Percentiles rank a stretch among this genome's conserved stretches.
Evolutionary conservation across 1,140 invertebrate species (phyloP).

Genomic region (Ips typographus): DNA sequence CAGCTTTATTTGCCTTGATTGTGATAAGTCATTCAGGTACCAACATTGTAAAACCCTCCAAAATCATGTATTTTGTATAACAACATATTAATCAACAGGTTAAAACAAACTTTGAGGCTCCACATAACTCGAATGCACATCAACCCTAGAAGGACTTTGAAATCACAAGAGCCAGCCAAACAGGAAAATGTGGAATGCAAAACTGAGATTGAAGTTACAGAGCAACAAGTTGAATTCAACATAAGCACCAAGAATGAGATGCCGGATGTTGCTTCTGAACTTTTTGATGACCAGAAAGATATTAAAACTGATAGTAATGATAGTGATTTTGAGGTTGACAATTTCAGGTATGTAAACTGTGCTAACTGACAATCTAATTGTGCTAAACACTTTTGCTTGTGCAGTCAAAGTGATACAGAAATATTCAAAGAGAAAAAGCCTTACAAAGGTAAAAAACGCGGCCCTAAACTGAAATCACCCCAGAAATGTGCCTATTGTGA

Average conservation of each 20-base stretch:
- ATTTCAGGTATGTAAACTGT: not conserved
- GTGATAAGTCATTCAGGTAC: slow-evolving; percentile 36
- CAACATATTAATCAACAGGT: not conserved
- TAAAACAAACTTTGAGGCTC: slow-evolving; percentile 28
- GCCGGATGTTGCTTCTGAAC: too few relatives aligned
- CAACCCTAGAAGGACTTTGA: slow-evolving; percentile 17
- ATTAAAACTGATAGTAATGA: not conserved
- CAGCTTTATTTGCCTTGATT: slow-evolving; percentile 31
- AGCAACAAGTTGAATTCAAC: too few relatives aligned
- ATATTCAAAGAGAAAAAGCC: slow-evolving; percentile 12
- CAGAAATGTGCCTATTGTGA: slow-evolving; percentile 36
- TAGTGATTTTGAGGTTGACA: not conserved
- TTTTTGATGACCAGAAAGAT: too few relatives aligned
- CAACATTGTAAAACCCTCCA: not conserved
- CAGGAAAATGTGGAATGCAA: too few relatives aligned
- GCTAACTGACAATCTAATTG: too few relatives aligned
- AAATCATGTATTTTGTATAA: slow-evolving; percentile 1
- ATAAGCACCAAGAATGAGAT: too few relatives aligned
- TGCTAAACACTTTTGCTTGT: too few relatives aligned
- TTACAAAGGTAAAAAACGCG: slow-evolving; percentile 20
- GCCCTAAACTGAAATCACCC: slow-evolving; percentile 33
- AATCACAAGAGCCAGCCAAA: too few relatives aligned
- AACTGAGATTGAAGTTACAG: too few relatives aligned
- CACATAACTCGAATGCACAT: slow-evolving; percentile 38
- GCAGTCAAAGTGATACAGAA: not conserved